Base-by-base conservation (phyloP, 2,797 vertebrate genomes). In the Antrozous pallidus region DNA sequence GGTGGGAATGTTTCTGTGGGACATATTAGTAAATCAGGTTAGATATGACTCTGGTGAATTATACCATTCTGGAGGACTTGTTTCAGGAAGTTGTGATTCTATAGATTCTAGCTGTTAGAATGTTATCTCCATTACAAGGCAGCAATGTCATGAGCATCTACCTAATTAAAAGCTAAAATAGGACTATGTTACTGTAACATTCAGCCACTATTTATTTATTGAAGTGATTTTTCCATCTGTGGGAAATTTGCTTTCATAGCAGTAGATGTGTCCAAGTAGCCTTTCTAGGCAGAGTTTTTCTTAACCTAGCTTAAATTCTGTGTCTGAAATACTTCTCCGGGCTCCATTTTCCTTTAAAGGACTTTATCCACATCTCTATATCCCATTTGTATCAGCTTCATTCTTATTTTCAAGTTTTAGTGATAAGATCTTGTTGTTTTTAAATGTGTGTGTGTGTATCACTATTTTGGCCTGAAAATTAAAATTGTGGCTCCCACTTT, bases 391-490 rank as follows among this genome's bases (percentile, higher is more conserved):
- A 74, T 40, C 28, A 86, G 12, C 16, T 79, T 31, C 26, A 40
- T 56, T 88, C 58, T 84, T 90, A 78, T 61, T 80, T 14, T 95
- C 42, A 78, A 54, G 31, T 81, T 94, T 93, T 80, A 26, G 22
- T 78, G 54, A 74, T 81, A 75, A 77, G 79, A 74, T 85, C 38
- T 89, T 51, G n/a, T 91, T 88, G 14, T 47, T 93, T 93, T 65
- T 78, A 18, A 78, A 77, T 33, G 67, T 83, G n/a, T 75, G 20
- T 78, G 22, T 88, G 14, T 71, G 1, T 70, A 28, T 78, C 26
- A 78, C 18, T 92, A 28, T 11, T 78, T 71, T 89, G 77, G 61
- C 70, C 49, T 96, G 18, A 90, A 90, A 94, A 80, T 88, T 86
- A 63, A 36, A 93, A 74, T 79, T 73, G 49, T 85, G 26, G 26